Evolutionary conservation across 2,888 invertebrate genomes (phyloP), one percentile per base, ranked within the genome.

Genomic region (Pterostichus niger): DNA sequence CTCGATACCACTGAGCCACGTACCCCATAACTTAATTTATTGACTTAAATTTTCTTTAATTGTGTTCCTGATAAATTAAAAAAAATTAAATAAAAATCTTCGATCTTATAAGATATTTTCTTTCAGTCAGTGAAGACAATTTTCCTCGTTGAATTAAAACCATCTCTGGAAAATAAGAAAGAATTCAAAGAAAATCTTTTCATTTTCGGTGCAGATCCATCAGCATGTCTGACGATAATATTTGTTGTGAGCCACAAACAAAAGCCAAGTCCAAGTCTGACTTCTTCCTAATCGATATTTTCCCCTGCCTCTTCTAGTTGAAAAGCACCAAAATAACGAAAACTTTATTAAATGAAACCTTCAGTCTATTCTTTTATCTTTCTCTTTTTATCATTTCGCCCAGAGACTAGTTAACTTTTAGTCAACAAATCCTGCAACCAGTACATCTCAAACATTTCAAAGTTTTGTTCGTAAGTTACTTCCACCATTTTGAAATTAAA

Each of bases 171-270:
- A 56, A 56, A 24, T 56, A 6, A 40, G 56, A 56, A 56, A 24
- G 64, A 35, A 52, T n/a, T 52, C n/a, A 52, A 13, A 35, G 64
- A 13, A 31, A 64, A 31, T 13, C 64, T 64, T 56, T 17, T 33
- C 64, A 33, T n/a, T 52, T 52, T 52, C 9, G 40, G 2, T 56
- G n/a, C 11, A 13, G 35, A 64, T 64, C 64, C 35, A 64, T 64
- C 40, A 59, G 31, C 59, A 59, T 59, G 59, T 31, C 61, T 61
- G 33, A 61, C 35, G 13, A 64, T 64, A 35, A 64, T 64, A 64
- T 64, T 64, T 64, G 64, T 64, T 64, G 64, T 64, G 64, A 33
- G 33, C n/a, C 64, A 35, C 64, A 64, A 64, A 64, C 64, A 64
- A 40, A 64, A 64, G 40, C 64, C 13, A 33, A 33, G 6, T 52